These are phyloP conservation scores for Acanthochromis polyacanthus DNA, from an alignment of 2,113 vertebrate species.

Conservation along the genomic window DNA sequence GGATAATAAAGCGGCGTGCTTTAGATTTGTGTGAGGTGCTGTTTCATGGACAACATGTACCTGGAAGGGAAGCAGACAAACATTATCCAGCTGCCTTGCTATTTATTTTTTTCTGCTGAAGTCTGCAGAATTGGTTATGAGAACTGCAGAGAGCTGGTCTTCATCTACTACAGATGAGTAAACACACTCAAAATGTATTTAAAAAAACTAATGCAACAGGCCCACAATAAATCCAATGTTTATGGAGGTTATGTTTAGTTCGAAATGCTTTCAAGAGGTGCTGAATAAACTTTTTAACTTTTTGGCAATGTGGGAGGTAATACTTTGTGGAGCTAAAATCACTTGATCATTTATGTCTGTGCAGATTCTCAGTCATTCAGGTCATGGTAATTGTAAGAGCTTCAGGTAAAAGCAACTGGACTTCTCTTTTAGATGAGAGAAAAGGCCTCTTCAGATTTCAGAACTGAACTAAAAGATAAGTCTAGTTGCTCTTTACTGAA, in stretches of 20 bases:
- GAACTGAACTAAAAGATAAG: too few species aligned
- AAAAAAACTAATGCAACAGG: not conserved
- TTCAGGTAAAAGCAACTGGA: too few species aligned
- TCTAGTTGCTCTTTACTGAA: too few species aligned
- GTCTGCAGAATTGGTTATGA: not conserved
- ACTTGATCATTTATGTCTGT: too few species aligned
- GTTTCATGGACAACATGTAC: not conserved
- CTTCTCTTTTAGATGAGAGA: too few species aligned
- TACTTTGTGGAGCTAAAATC: too few species aligned
- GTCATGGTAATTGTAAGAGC: too few species aligned
- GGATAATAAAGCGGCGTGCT: conserved; percentile 13
- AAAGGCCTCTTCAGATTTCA: too few species aligned
- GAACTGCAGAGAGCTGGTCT: not conserved
- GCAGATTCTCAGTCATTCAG: too few species aligned
- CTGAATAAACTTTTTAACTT: not conserved
- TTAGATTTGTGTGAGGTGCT: not conserved
- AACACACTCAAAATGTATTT: not conserved
- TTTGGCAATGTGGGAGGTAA: not conserved
- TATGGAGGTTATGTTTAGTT: conserved; percentile 6
- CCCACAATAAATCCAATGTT: not conserved
- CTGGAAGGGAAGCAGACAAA: not conserved
- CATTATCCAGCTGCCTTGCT: not conserved
- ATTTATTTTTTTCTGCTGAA: conserved; percentile 21
- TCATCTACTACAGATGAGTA: not conserved
- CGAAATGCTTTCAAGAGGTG: not conserved